phyloP scores from a whole-genome alignment of 2,113 vertebrate species.

The Variabilichromis moorii region DNA sequence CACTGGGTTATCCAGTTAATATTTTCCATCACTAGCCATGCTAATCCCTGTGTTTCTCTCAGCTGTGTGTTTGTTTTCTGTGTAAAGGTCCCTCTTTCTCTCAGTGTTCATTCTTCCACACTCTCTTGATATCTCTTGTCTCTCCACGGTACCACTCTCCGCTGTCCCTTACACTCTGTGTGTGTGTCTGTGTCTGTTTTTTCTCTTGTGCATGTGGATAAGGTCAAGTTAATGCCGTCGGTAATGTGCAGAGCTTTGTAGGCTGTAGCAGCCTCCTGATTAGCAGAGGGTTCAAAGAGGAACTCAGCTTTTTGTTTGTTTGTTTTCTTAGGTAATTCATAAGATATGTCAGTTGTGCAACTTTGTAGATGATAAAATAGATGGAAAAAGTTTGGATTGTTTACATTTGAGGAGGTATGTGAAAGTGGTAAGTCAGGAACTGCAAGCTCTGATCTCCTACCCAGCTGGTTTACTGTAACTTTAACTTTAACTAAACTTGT shows the following conservation, averaged over 20 bases:
- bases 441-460: neutral
- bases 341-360: neutral
- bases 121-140: neutral
- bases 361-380: neutral
- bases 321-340: neutral
- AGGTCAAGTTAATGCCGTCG: neutral
- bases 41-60: constrained; percentile 41
- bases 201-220: constrained; percentile 20
- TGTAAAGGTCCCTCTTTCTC: constrained; percentile 12
- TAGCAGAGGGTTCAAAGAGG: neutral
- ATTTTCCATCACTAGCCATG: constrained; percentile 37
- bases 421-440: neutral
- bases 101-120: neutral
- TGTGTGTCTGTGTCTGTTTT: neutral
- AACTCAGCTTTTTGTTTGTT: neutral
- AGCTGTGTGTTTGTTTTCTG: constrained; percentile 23
- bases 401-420: neutral
- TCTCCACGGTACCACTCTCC: constrained; percentile 37
- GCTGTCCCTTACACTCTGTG: constrained; percentile 30
- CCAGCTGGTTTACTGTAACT: neutral
- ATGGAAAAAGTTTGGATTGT: neutral
- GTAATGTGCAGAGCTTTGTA: constrained; percentile 19
- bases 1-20: constrained; percentile 13
- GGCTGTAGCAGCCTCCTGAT: neutral
- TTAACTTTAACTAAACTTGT: neutral